A percentile compares a stretch with the other conserved stretches of the same genome.
phyloP scores from a whole-genome alignment of 2,113 vertebrate genomes.

The Buteo buteo region DNA sequence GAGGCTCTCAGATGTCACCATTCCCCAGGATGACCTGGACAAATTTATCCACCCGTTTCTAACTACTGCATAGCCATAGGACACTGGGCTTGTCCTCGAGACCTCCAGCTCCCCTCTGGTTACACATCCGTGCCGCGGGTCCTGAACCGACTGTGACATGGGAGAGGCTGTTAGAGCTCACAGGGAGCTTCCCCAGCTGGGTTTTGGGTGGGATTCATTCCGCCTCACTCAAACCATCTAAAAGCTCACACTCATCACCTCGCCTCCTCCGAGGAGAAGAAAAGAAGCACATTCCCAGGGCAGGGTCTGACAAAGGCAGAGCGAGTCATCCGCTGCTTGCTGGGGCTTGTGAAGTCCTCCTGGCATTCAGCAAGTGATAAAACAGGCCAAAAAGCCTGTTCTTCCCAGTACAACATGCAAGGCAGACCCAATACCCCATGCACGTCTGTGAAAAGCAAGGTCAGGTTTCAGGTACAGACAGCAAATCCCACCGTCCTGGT shows the following conservation, averaged over 20 bases:
- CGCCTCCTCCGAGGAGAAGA: neutral
- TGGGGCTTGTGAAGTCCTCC: conserved; percentile 17
- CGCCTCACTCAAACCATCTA: neutral
- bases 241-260: neutral
- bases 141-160: rapidly evolving
- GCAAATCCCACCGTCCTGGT: neutral
- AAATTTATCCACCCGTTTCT: neutral
- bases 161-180: neutral
- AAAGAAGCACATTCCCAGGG: neutral
- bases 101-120: neutral
- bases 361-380: neutral
- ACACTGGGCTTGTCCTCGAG: neutral
- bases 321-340: conserved; percentile 32
- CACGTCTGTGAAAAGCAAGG: neutral
- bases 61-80: neutral
- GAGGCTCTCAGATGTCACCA: neutral
- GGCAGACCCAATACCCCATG: neutral
- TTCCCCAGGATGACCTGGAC: neutral
- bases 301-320: conserved; percentile 14
- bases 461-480: neutral
- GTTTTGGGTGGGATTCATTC: neutral
- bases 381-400: neutral
- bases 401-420: rapidly evolving
- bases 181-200: neutral
- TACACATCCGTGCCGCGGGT: rapidly evolving